Conservation (phyloP, 2,888 invertebrate species). For the Luperina nickerlii region DNA sequence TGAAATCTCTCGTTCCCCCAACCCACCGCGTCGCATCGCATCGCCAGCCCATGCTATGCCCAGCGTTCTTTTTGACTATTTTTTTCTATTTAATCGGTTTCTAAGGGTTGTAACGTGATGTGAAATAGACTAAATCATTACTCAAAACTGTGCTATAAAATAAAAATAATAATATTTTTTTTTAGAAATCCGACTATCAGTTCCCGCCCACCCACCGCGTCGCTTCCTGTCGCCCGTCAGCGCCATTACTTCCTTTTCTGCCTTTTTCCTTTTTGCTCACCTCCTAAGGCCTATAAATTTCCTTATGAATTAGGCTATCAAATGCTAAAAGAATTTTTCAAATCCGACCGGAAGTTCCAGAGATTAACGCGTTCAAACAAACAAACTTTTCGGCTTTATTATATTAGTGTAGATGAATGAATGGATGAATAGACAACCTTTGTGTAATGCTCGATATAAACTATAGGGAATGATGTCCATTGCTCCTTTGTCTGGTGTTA, state of each 20-base stretch:
- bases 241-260: background rate
- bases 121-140: background rate
- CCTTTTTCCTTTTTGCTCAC: background rate
- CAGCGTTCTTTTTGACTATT: background rate
- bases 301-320: background rate
- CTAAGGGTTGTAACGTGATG: background rate
- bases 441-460: constrained; percentile 21
- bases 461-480: constrained; percentile 17
- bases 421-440: constrained; percentile 19
- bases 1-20: too few relatives aligned
- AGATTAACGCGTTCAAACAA: background rate
- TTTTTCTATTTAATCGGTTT: background rate
- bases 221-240: background rate
- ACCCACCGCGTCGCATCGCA: too few relatives aligned
- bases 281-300: too few relatives aligned
- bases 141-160: background rate
- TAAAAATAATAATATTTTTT: too few relatives aligned
- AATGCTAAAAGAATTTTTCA: background rate
- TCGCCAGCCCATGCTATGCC: too few relatives aligned
- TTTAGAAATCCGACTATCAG: background rate
- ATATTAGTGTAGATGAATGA: background rate
- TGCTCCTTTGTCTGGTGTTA: constrained; percentile 20
- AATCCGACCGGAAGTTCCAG: background rate
- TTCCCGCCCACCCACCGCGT: background rate
- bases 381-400: background rate